Conservation (phyloP, 2,113 vertebrate genomes). For the Syrmaticus mikado region DNA sequence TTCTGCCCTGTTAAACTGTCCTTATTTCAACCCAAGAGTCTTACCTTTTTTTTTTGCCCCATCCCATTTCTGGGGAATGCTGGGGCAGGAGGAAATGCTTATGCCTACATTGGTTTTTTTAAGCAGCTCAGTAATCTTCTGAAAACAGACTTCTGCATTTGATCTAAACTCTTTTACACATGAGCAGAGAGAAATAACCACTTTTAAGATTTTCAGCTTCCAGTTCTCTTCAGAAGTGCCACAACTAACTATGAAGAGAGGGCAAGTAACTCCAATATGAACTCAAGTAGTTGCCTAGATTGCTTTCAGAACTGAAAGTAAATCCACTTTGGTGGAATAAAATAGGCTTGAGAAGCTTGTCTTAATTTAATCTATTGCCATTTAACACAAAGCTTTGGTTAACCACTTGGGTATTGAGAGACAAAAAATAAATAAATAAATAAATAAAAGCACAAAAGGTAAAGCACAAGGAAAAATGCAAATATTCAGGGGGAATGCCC, state of each 20-base stretch:
- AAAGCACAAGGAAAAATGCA: neutral
- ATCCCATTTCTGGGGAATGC: neutral
- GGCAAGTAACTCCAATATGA: rapidly evolving
- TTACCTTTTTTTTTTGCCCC: neutral
- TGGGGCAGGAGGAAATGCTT: neutral
- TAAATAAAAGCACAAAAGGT: neutral
- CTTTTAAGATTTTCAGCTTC: neutral
- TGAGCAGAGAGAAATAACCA: neutral
- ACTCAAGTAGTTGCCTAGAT: neutral
- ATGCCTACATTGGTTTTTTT: neutral
- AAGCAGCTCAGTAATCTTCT: neutral
- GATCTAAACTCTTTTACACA: neutral
- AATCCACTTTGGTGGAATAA: neutral
- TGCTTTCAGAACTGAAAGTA: neutral
- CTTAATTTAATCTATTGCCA: neutral
- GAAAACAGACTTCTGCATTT: neutral
- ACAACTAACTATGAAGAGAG: neutral
- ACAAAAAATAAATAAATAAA: neutral
- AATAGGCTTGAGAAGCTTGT: neutral
- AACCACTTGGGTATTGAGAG: neutral
- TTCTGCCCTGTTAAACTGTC: neutral
- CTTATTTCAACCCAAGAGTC: neutral
- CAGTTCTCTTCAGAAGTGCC: neutral
- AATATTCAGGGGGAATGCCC: neutral
- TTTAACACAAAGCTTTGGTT: neutral